Conservation (phyloP, 2,113 vertebrate species). For the Myiagra hebetior region DNA sequence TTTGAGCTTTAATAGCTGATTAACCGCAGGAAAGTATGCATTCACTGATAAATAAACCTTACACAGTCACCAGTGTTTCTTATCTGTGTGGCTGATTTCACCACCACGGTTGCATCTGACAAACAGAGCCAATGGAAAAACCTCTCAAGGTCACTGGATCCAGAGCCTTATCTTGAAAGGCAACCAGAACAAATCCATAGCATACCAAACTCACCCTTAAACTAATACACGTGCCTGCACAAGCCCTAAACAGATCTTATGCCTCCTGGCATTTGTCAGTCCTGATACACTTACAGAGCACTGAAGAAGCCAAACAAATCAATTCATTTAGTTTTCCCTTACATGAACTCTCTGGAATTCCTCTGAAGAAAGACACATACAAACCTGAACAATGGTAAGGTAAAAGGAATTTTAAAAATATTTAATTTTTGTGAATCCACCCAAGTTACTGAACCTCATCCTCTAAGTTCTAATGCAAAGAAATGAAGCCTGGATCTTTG, state of each 20-base stretch:
- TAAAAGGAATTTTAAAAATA: background rate
- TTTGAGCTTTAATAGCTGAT: background rate
- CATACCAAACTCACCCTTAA: background rate
- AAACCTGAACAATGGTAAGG: background rate
- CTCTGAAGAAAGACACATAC: background rate
- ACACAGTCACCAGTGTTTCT: rapidly evolving
- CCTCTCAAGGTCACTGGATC: background rate
- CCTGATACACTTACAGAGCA: rapidly evolving
- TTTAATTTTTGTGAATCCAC: background rate
- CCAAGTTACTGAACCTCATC: background rate
- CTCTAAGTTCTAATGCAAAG: background rate
- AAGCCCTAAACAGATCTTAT: background rate
- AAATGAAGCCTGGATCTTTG: background rate
- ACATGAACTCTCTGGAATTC: background rate
- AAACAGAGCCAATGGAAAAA: background rate
- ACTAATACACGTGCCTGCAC: background rate
- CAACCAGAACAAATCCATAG: background rate
- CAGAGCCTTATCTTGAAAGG: background rate
- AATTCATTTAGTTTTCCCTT: background rate
- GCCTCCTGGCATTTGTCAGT: background rate
- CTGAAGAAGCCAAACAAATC: background rate
- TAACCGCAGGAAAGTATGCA: background rate
- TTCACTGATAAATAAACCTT: background rate
- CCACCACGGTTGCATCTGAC: background rate
- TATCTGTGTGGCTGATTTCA: background rate